Evolutionary conservation across 1,140 invertebrate species (phyloP).

Genomic region (Hycleus cichorii): DNA sequence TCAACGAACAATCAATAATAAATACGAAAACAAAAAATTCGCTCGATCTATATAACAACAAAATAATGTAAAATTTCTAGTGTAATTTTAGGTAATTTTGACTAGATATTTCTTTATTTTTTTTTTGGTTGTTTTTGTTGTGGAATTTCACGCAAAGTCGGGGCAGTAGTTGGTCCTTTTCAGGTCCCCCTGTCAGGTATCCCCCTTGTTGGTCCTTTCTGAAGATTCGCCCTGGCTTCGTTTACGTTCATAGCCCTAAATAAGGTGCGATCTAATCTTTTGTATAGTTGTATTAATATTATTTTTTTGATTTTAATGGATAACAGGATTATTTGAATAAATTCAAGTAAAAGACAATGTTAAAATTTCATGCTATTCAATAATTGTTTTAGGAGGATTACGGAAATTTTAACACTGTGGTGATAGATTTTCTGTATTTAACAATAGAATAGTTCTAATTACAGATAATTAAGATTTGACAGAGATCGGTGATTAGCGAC

Average conservation of each 20-base stretch:
- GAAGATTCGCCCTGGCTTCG: constrained; percentile 35
- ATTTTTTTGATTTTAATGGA: too few species aligned
- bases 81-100: neutral
- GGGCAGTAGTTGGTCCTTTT: constrained; percentile 39
- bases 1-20: neutral
- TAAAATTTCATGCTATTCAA: neutral
- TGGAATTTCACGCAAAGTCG: constrained; percentile 32
- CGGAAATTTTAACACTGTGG: neutral
- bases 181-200: constrained; percentile 33
- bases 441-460: neutral
- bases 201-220: constrained; percentile 36
- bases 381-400: neutral
- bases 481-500: too few species aligned
- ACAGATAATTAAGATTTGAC: too few species aligned
- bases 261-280: constrained; percentile 38
- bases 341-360: neutral
- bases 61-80: constrained; percentile 4
- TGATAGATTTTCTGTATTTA: neutral
- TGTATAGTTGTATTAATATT: constrained; percentile 13
- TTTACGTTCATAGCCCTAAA: constrained; percentile 31
- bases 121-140: constrained; percentile 3
- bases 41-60: constrained; percentile 10
- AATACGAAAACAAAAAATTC: neutral
- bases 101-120: neutral
- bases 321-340: neutral